These are phyloP conservation scores for Vulpes lagopus DNA, from an alignment of 2,113 vertebrate genomes.

Conservation along the genomic window DNA sequence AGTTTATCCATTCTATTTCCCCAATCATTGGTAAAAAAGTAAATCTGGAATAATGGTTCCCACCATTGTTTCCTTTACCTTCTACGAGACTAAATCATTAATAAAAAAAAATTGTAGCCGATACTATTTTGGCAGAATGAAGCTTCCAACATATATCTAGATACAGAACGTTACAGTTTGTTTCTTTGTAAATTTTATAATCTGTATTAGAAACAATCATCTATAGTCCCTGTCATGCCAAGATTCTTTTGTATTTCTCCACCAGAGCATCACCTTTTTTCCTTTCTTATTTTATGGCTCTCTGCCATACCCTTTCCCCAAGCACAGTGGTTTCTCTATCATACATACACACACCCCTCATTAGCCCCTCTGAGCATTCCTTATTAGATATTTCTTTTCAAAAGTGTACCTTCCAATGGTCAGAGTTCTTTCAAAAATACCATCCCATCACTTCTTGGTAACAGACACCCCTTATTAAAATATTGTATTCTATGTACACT, in stretches of 20 bases:
- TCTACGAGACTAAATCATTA: background rate
- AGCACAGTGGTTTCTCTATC: background rate
- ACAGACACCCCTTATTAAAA: background rate
- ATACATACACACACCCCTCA: background rate
- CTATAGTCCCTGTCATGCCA: background rate
- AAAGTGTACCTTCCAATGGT: background rate
- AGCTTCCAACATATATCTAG: background rate
- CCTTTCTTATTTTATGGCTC: background rate
- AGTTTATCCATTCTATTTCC: background rate
- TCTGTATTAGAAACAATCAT: background rate
- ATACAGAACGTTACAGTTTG: background rate
- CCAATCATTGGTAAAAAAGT: background rate
- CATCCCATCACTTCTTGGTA: background rate
- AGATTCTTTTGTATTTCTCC: background rate
- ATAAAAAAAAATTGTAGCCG: background rate
- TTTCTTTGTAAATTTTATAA: background rate
- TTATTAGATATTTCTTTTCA: background rate
- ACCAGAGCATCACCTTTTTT: background rate
- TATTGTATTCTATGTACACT: background rate
- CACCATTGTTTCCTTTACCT: constrained; percentile 1
- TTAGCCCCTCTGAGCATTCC: background rate
- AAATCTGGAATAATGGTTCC: background rate
- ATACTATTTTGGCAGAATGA: constrained; percentile 11
- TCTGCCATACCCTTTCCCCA: background rate
- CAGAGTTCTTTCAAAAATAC: constrained; percentile 31